phyloP scores from a whole-genome alignment of 1,140 invertebrate genomes.

The Drosophila subobscura region DNA sequence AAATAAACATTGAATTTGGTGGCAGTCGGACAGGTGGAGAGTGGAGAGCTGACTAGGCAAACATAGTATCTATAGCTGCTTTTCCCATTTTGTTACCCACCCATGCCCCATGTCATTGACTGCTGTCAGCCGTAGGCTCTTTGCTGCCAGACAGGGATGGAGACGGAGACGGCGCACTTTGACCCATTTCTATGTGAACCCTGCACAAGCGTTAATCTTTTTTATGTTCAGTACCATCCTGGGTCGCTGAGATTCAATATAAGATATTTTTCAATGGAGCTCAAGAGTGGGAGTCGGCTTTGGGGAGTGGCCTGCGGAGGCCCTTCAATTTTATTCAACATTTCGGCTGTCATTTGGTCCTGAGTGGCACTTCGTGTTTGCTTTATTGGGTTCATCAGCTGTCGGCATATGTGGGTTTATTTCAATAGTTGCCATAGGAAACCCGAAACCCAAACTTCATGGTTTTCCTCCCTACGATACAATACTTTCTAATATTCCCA shows the following conservation, averaged over 20 bases:
- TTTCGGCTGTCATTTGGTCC: slow-evolving; percentile 61
- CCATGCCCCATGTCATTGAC: slow-evolving; percentile 52
- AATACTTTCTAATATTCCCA: slow-evolving; percentile 28
- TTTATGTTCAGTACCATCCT: slow-evolving; percentile 54
- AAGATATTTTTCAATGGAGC: slow-evolving; percentile 62
- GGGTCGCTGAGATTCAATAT: slow-evolving; percentile 71
- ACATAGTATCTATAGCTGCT: background rate
- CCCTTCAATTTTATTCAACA: slow-evolving; percentile 77
- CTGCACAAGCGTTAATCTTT: slow-evolving; percentile 63
- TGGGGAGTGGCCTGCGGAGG: slow-evolving; percentile 6
- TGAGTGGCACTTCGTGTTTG: slow-evolving; percentile 69
- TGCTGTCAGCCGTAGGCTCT: slow-evolving; percentile 44
- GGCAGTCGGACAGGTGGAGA: background rate
- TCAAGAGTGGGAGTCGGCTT: slow-evolving; percentile 8
- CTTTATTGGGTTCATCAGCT: slow-evolving; percentile 74
- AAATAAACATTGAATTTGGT: slow-evolving; percentile 21
- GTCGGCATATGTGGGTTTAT: slow-evolving; percentile 64
- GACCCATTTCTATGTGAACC: slow-evolving; percentile 60
- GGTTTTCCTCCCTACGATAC: background rate
- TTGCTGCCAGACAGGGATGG: slow-evolving; percentile 5
- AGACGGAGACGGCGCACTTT: slow-evolving; percentile 31
- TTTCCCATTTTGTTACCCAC: slow-evolving; percentile 5
- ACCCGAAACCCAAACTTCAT: background rate
- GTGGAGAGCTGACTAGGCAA: slow-evolving; percentile 27
- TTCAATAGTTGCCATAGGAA: slow-evolving; percentile 61